These are phyloP conservation scores for Petrocephalus sullivani DNA, from an alignment of 2,797 vertebrate genomes.

Conservation along the genomic window DNA sequence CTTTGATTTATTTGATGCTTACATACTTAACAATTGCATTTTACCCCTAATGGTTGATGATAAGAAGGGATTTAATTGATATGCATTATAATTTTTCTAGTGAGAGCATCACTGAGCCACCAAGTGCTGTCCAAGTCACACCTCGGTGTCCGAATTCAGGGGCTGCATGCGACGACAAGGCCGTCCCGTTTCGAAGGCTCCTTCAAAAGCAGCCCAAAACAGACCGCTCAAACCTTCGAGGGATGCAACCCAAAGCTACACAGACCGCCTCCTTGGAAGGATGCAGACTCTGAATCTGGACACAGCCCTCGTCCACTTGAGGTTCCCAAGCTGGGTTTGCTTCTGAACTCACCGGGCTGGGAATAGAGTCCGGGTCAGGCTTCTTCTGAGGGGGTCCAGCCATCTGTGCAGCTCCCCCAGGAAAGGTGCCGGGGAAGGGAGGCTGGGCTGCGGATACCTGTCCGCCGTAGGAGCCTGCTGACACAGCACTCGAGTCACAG, in stretches of 20 bases:
- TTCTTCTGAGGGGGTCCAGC: constrained; percentile 78
- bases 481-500: constrained; percentile 7
- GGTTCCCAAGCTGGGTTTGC: neutral
- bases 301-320: neutral
- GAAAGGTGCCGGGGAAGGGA: constrained; percentile 70
- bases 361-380: constrained; percentile 85
- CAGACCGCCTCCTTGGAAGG: neutral
- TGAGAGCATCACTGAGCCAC: neutral
- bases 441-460: constrained; percentile 71
- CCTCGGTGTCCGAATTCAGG: neutral
- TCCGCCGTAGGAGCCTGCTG: constrained; percentile 70
- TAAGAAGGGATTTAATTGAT: neutral
- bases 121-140: neutral
- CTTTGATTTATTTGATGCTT: neutral
- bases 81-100: neutral
- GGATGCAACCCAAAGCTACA: neutral
- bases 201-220: neutral
- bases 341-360: constrained; percentile 77
- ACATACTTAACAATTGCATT: neutral
- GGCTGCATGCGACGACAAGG: neutral
- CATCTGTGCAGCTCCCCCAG: constrained; percentile 61
- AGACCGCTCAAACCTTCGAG: neutral
- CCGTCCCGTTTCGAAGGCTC: neutral
- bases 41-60: neutral
- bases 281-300: neutral